Base-by-base conservation (phyloP, 2,113 vertebrate species). In the Anhinga anhinga region DNA sequence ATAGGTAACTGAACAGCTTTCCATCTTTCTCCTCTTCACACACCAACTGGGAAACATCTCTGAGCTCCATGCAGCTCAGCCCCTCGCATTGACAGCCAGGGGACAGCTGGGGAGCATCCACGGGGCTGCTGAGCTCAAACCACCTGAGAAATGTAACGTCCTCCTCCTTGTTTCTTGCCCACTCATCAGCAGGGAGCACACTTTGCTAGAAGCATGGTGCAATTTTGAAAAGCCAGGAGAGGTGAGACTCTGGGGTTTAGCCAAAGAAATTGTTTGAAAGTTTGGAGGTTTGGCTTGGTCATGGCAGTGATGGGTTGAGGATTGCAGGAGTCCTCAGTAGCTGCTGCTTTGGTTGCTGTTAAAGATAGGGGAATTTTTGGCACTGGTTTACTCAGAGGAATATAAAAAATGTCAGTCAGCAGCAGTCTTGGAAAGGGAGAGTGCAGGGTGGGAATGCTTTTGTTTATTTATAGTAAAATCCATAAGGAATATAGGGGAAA, bases 211-310 rank as follows among this genome's bases (percentile, higher is more conserved):
- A 93, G 65, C 63, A 27, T 25, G 61, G 27, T 55, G 89, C 47
- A 45, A 6, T 30, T 94, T 90, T 85, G 12, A 38, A 70, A 65
- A 61, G 11, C 22, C 74, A 49, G 76, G 76, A 87, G 80, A 74
- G 71, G 30, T 34, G 44, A 79, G 69, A 27, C 34, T 55, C 30
- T 72, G 84, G 65, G 67, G 42, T 82, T 94, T 66, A 89, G 80
- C 56, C 79, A 66, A 44, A 91, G 81, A 92, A 86, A 53, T 91
- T 91, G 83, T 90, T 94, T 85, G 82, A 58, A 95, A 93, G 73
- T 56, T 62, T 59, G 30, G 50, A 32, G 38, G 7, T 82, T 88
- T 88, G n/a, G 9, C 52, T 63, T 1, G 0, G 19, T 50, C 1
- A 0, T n/a, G 44, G 47, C 0, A 5, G 38, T 61, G 47, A 65